These are phyloP conservation scores for Calyptomena viridis DNA, from an alignment of 2,113 vertebrate species.

Conservation along the genomic window DNA sequence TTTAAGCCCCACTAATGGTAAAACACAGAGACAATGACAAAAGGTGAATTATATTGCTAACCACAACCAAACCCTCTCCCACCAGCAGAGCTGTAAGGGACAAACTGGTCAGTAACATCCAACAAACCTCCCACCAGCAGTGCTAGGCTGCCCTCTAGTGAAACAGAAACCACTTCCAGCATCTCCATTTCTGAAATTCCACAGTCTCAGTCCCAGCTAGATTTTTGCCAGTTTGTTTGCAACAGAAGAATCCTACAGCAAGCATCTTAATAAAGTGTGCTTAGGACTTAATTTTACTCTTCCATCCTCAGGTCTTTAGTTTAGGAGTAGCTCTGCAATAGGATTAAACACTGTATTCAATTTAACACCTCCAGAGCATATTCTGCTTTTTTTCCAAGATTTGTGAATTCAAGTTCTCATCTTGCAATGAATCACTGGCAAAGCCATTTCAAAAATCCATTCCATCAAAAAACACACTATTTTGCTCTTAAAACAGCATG, in stretches of 20 bases:
- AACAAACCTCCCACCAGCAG: background rate
- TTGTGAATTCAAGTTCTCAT: background rate
- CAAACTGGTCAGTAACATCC: background rate
- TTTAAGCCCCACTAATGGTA: background rate
- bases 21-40: background rate
- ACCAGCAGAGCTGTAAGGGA: background rate
- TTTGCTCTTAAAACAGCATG: background rate
- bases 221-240: background rate
- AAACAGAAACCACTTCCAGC: background rate
- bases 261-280: background rate
- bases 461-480: background rate
- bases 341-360: background rate
- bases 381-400: background rate
- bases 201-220: background rate
- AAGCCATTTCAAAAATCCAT: background rate
- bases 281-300: background rate
- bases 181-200: background rate
- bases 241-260: background rate
- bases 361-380: background rate
- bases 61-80: background rate
- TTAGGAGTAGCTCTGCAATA: background rate
- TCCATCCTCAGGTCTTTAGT: background rate
- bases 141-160: conserved; percentile 54
- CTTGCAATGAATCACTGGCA: background rate
- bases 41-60: background rate